A percentile compares a stretch with the other conserved stretches of the same genome.
Evolutionary conservation across 1,140 invertebrate genomes (phyloP).

Genomic region (Sweltsa coloradensis): DNA sequence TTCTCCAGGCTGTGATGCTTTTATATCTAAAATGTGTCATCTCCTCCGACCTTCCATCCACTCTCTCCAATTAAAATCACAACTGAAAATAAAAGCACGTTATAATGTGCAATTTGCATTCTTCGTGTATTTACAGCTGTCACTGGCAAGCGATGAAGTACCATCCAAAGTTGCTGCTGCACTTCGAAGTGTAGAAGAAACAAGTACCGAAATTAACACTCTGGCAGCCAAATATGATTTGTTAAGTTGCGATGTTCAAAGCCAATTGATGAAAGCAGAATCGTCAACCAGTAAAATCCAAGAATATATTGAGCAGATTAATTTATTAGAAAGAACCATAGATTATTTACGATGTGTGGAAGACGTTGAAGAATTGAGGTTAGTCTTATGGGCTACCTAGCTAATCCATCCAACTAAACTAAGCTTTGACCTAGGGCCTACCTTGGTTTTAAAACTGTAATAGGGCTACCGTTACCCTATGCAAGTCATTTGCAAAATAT

Average conservation of each 20-base stretch:
- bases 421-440: too few species aligned
- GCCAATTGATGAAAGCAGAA: conserved; percentile 33
- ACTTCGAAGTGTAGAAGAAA: conserved; percentile 38
- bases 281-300: conserved; percentile 34
- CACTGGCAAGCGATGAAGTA: conserved; percentile 41
- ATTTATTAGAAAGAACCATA: conserved; percentile 42
- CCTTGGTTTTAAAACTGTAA: too few species aligned
- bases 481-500: too few species aligned
- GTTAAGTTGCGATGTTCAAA: conserved; percentile 32
- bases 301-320: conserved; percentile 39
- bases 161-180: conserved; percentile 44
- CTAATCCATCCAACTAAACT: too few species aligned
- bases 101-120: conserved; percentile 9
- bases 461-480: too few species aligned
- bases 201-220: conserved; percentile 34
- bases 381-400: conserved; percentile 13
- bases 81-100: conserved; percentile 4
- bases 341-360: conserved; percentile 50
- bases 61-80: not conserved
- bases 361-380: conserved; percentile 52
- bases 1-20: too few species aligned
- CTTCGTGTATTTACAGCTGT: conserved; percentile 33
- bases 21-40: too few species aligned
- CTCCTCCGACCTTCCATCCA: too few species aligned
- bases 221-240: conserved; percentile 33